Base-by-base conservation (phyloP, 2,888 invertebrate genomes). In the Buathra laborator region DNA sequence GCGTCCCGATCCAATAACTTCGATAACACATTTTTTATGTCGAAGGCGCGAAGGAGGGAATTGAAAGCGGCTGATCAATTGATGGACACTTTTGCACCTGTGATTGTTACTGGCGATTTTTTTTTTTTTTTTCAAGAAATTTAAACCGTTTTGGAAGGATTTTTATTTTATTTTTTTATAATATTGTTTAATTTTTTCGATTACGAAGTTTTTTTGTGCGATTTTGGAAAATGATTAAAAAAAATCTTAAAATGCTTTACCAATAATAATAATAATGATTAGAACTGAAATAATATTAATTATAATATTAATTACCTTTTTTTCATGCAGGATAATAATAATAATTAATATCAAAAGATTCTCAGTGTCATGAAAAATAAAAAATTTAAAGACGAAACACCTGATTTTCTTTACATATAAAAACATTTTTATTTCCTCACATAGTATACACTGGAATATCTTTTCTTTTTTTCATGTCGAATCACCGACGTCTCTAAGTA, bases 341-440 rank as follows among this genome's bases (percentile, higher is more conserved):
- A 24, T 24, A 0, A 24, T 24, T 24, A 24, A 1, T 24, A 24
- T 1, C 24, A 24, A 24, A 24, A 24, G 24, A 24, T 24, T 24
- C 24, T 24, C 24, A 24, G 24, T 24, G 24, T 24, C 24, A 24
- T 2, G 24, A 3, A 24, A 24, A 24, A 24, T 24, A 44, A 16
- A 56, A 24, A 19, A 43, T 7, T 46, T 74, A 29, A 59, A 46
- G 19, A 9, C 29, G 9, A 37, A 19, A 19, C 29, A 16, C 37
- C 14, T 37, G 1, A 14, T 59, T 12, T 62, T 24, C 24, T 62
- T 83, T 83, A 79, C 74, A 83, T 83, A 76, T 76, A 80, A 84
- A 84, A 81, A 70, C 37, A 77, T 70, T 67, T 83, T 76, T 76
- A 80, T 80, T 75, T 71, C 56, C 10, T 80, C 71, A 59, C 68